These are phyloP conservation scores for Conus ventricosus DNA, from an alignment of 1,140 invertebrate species.

Conservation along the genomic window DNA sequence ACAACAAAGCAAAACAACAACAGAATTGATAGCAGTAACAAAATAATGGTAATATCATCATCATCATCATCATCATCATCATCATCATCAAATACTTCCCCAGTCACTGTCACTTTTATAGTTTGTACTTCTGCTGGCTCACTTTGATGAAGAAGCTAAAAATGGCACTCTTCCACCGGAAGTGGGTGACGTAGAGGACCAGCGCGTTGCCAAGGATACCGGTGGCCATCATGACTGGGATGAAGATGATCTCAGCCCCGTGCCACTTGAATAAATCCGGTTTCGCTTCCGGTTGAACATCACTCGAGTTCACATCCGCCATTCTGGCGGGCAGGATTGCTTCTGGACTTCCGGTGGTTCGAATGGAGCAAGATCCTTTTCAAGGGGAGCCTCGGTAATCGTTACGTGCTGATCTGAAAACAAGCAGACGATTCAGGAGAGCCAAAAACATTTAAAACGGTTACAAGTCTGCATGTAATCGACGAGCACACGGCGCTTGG, in stretches of 20 bases:
- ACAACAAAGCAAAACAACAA: too few relatives aligned
- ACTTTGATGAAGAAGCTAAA: constrained; percentile 49
- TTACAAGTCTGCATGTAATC: too few relatives aligned
- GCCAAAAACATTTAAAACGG: too few relatives aligned
- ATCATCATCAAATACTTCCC: too few relatives aligned
- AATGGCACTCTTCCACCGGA: constrained; percentile 43
- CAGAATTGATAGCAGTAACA: too few relatives aligned
- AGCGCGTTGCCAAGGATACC: constrained; percentile 50
- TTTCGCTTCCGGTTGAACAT: background rate
- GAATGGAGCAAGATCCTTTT: background rate
- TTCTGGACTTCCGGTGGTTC: background rate
- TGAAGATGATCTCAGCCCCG: constrained; percentile 46
- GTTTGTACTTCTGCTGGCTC: background rate
- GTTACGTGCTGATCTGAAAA: background rate
- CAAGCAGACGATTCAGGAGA: too few relatives aligned
- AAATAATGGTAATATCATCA: too few relatives aligned
- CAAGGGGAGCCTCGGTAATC: background rate
- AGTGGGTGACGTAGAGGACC: constrained; percentile 55
- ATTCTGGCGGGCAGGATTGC: background rate
- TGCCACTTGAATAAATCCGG: constrained; percentile 47
- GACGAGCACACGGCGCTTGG: too few relatives aligned
- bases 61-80: too few relatives aligned
- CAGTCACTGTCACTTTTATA: too few relatives aligned
- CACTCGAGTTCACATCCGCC: constrained; percentile 6
- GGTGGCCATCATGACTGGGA: constrained; percentile 43